These are phyloP conservation scores for Erethizon dorsatum DNA, from an alignment of 2,797 vertebrate genomes.

Conservation along the genomic window DNA sequence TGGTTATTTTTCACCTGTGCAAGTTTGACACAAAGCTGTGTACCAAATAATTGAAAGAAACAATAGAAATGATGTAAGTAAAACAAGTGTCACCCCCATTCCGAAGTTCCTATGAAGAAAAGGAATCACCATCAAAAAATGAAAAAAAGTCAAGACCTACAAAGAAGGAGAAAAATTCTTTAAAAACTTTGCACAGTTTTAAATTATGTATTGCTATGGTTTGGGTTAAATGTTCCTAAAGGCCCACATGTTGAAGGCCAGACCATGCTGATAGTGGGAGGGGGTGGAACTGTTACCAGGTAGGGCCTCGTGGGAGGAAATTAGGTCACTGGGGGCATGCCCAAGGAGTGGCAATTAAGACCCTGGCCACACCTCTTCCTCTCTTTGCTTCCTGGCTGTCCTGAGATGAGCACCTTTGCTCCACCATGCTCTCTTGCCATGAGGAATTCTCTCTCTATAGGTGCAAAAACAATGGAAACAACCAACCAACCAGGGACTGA, in stretches of 20 bases:
- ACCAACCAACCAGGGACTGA: neutral
- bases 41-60: neutral
- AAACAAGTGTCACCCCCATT: neutral
- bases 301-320: neutral
- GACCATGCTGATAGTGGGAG: neutral
- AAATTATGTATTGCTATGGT: neutral
- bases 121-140: neutral
- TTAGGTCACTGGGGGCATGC: neutral
- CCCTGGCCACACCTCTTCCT: neutral
- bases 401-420: neutral
- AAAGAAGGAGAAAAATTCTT: neutral
- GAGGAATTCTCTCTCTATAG: neutral
- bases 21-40: neutral
- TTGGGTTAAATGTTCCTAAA: neutral
- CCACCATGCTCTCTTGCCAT: neutral
- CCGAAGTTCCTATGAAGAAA: neutral
- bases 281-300: neutral
- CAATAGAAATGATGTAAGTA: neutral
- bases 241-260: too few relatives aligned
- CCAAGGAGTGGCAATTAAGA: too few relatives aligned
- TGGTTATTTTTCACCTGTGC: neutral
- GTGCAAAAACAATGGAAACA: neutral
- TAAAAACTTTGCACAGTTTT: neutral
- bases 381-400: neutral
- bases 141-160: neutral